phyloP scores from a whole-genome alignment of 2,113 vertebrate species.

The Euleptes europaea region DNA sequence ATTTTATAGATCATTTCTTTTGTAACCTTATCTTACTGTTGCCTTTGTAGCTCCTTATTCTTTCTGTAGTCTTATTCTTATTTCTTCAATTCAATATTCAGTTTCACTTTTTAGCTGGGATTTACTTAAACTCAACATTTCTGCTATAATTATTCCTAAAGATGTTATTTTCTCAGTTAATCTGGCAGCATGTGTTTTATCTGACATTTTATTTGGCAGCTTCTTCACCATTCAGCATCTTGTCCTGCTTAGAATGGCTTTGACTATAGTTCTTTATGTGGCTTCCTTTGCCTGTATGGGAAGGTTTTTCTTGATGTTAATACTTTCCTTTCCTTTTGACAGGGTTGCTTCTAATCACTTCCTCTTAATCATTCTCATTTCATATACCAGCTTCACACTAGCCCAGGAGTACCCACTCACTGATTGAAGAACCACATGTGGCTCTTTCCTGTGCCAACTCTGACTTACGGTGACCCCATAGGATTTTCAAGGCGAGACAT shows the following conservation, averaged over 20 bases:
- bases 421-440: too few species aligned
- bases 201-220: slow-evolving; percentile 9
- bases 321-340: not conserved
- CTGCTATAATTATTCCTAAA: not conserved
- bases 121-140: slow-evolving; percentile 1
- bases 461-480: too few species aligned
- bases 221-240: not conserved
- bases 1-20: not conserved
- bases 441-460: too few species aligned
- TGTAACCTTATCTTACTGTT: not conserved
- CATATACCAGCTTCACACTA: not conserved
- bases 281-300: not conserved
- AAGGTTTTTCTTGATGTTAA: not conserved
- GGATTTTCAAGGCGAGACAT: too few species aligned
- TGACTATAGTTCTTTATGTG: not conserved
- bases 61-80: not conserved
- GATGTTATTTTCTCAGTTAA: not conserved
- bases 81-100: not conserved
- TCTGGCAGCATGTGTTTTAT: not conserved
- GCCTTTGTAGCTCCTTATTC: not conserved
- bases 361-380: not conserved
- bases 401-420: not conserved
- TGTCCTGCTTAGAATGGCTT: not conserved
- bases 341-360: not conserved
- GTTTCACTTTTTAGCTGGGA: not conserved